A percentile compares a stretch with the other conserved stretches of the same genome.
Evolutionary conservation across 2,797 vertebrate genomes (phyloP).

Genomic region (Clarias laeviceps): DNA sequence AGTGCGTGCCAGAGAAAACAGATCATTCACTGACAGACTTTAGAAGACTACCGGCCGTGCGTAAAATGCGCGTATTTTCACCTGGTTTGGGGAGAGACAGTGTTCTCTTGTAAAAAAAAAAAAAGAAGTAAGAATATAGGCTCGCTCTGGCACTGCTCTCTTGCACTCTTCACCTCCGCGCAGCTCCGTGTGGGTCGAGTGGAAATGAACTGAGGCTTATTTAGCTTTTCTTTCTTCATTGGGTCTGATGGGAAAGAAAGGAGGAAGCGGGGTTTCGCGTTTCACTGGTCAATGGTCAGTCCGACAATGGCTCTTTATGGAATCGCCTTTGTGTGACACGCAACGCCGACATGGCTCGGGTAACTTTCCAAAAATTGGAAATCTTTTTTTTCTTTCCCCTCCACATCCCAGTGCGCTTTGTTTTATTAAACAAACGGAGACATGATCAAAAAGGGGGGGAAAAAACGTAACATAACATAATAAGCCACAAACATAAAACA

Average conservation of each 20-base stretch:
- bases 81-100: not conserved
- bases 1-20: not conserved
- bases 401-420: not conserved
- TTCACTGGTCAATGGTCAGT: constrained; percentile 60
- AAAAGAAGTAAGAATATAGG: constrained; percentile 2
- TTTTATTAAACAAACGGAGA: not conserved
- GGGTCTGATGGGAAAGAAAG: constrained; percentile 34
- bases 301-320: constrained; percentile 66
- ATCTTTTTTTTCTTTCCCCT: not conserved
- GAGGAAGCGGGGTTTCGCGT: constrained; percentile 56
- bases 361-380: constrained; percentile 24
- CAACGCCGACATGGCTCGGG: constrained; percentile 42
- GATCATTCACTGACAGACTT: not conserved
- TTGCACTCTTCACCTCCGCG: constrained; percentile 28
- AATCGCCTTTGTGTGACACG: constrained; percentile 46
- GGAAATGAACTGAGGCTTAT: constrained; percentile 45
- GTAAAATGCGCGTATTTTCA: constrained; percentile 1
- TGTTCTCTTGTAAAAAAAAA: not conserved
- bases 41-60: not conserved
- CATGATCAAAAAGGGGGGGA: not conserved
- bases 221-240: constrained; percentile 23
- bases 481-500: not conserved
- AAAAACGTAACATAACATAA: not conserved
- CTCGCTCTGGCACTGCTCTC: not conserved
- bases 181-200: constrained; percentile 26